Percentiles rank a stretch among this genome's conserved stretches.
Evolutionary conservation across 2,113 vertebrate genomes (phyloP).

Genomic region (Empidonax traillii): DNA sequence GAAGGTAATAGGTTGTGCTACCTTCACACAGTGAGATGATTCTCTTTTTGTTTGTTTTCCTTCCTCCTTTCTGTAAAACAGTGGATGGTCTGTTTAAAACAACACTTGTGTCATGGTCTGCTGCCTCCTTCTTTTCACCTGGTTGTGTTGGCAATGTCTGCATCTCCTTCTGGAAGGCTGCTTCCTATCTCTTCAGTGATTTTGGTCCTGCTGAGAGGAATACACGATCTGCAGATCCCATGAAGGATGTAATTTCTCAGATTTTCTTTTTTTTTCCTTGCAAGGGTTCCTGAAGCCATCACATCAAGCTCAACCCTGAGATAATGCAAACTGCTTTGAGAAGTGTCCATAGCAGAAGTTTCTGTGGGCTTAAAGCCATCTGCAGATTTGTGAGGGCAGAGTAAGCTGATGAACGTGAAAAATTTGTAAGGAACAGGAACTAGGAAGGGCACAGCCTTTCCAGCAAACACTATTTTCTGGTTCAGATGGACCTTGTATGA

Average conservation of each 20-base stretch:
- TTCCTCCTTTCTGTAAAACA: neutral
- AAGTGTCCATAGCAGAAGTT: neutral
- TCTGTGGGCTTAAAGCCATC: neutral
- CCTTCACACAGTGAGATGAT: neutral
- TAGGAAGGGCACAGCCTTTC: neutral
- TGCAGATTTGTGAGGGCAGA: neutral
- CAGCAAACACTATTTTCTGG: neutral
- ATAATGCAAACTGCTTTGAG: neutral
- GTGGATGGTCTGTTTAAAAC: neutral
- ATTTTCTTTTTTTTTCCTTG: neutral
- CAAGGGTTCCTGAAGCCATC: neutral
- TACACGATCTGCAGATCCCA: neutral
- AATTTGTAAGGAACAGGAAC: neutral
- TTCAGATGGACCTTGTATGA: neutral
- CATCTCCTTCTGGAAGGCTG: neutral
- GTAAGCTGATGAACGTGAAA: neutral
- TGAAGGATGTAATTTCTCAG: neutral
- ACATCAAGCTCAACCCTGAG: neutral
- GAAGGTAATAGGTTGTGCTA: neutral
- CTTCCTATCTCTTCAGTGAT: neutral
- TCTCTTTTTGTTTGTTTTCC: neutral
- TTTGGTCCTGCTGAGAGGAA: neutral
- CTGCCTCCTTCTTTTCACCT: neutral
- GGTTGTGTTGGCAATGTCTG: neutral
- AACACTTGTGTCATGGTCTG: rapidly evolving